Conservation (phyloP, 2,888 invertebrate species). For the Orthonychiurus folsomi region DNA sequence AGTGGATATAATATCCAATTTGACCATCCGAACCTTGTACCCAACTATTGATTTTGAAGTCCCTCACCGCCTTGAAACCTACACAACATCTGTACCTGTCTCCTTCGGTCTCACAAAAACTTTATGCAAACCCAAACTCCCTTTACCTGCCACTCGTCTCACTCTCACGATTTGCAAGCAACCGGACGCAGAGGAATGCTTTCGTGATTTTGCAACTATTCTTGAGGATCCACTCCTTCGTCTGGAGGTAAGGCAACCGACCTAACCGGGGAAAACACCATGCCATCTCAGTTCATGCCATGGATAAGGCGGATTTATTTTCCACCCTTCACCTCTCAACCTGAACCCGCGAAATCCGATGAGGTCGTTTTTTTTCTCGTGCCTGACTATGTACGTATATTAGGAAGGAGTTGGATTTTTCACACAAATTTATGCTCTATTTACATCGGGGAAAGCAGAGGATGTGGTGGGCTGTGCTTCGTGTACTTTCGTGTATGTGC, state of each 20-base stretch:
- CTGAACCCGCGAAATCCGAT: no score
- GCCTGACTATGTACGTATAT: no score
- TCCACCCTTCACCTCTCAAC: no score
- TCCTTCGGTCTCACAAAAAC: slow-evolving; percentile 36
- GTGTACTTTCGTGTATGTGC: no score
- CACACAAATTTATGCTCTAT: no score
- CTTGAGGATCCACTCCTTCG: slow-evolving; percentile 31
- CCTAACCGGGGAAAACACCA: no score
- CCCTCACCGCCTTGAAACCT: slow-evolving; percentile 37
- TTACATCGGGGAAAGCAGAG: no score
- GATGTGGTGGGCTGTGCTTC: no score
- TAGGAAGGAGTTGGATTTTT: no score
- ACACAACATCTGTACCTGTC: slow-evolving; percentile 36
- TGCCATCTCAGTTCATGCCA: no score
- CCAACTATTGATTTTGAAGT: slow-evolving; percentile 37
- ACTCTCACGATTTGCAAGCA: slow-evolving; percentile 29
- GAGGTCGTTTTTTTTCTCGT: no score
- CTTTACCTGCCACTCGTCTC: slow-evolving; percentile 35
- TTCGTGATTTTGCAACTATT: slow-evolving; percentile 26
- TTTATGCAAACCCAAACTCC: slow-evolving; percentile 34
- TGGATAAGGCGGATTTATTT: no score
- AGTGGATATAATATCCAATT: slow-evolving; percentile 3
- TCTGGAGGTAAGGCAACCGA: slow-evolving; percentile 38
- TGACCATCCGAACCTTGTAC: slow-evolving; percentile 13
- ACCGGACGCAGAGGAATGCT: slow-evolving; percentile 16